Base-by-base conservation (phyloP, 1,140 invertebrate species). In the Chironomus tepperi region DNA sequence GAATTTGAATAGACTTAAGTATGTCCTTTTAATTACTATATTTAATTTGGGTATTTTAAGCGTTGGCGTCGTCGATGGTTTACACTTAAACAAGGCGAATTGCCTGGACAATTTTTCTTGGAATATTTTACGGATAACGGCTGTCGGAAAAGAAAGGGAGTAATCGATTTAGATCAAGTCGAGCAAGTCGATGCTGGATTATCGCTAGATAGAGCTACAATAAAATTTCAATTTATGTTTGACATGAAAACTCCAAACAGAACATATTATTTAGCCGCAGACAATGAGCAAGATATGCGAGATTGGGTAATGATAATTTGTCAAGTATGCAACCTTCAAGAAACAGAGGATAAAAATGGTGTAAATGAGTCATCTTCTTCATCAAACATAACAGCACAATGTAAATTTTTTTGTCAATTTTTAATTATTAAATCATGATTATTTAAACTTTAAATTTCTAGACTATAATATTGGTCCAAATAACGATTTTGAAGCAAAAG, bases 21-120 rank as follows among this genome's bases (percentile, higher is more conserved):
- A n/a, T n/a, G n/a, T n/a, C n/a, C n/a, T n/a, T n/a, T n/a, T n/a
- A n/a, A n/a, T n/a, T n/a, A n/a, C n/a, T n/a, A n/a, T n/a, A n/a
- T n/a, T n/a, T n/a, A n/a, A n/a, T n/a, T n/a, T n/a, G n/a, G n/a
- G n/a, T n/a, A n/a, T 75, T 86, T 84, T 19, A 82, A 98, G 96
- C 91, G 94, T 87, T 98, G 96, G 96, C 88, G 94, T 80, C 89
- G 90, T 82, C 88, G 95, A 77, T 98, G 93, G 93, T 98, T 98
- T 85, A 91, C 94, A 65, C 85, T 98, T 75, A 89, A 93, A 77
- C 92, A 95, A 79, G 93, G 94, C 76, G 92, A 96, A 80, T 88
- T 97, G 77, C 95, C 95, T 74, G 93, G 92, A 74, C 94, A 97
- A 84, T 98, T 94, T 86, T 91, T 94, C 79, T 85, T 98, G 75